Percentiles rank a stretch among this genome's conserved stretches.
Evolutionary conservation across 2,113 vertebrate genomes (phyloP).

Genomic region (Emydocephalus ijimae): DNA sequence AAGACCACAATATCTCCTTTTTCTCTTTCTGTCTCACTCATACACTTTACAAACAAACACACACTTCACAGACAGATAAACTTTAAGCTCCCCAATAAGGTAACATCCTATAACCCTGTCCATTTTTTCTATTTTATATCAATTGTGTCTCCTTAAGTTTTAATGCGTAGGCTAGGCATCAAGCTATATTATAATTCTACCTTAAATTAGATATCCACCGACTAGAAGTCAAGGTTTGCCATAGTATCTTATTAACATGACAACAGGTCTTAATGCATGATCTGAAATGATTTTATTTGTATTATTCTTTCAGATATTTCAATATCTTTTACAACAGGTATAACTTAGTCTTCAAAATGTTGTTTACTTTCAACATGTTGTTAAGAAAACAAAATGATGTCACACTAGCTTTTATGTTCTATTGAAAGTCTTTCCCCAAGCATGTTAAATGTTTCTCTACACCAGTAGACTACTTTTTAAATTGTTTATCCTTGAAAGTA

Average conservation of each 20-base stretch:
- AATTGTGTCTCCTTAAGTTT: neutral
- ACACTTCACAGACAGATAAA: neutral
- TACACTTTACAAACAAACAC: neutral
- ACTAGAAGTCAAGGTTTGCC: neutral
- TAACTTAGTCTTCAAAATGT: neutral
- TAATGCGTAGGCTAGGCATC: neutral
- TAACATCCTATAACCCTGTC: neutral
- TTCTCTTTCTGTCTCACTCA: neutral
- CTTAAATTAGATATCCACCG: neutral
- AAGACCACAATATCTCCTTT: neutral
- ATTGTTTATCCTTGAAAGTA: slow-evolving; percentile 37
- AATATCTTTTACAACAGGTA: neutral
- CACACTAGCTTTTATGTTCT: neutral
- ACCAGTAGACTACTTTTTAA: slow-evolving; percentile 1
- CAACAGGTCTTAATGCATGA: neutral
- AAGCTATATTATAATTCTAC: neutral
- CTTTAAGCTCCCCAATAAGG: neutral
- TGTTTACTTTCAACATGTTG: slow-evolving; percentile 16
- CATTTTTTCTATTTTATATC: neutral
- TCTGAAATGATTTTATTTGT: neutral
- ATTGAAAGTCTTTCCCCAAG: neutral
- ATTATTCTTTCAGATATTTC: neutral
- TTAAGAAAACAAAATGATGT: neutral
- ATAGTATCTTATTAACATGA: neutral
- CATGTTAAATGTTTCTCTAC: neutral